Evolutionary conservation across 2,113 vertebrate genomes (phyloP).

Genomic region (Phycodurus eques): DNA sequence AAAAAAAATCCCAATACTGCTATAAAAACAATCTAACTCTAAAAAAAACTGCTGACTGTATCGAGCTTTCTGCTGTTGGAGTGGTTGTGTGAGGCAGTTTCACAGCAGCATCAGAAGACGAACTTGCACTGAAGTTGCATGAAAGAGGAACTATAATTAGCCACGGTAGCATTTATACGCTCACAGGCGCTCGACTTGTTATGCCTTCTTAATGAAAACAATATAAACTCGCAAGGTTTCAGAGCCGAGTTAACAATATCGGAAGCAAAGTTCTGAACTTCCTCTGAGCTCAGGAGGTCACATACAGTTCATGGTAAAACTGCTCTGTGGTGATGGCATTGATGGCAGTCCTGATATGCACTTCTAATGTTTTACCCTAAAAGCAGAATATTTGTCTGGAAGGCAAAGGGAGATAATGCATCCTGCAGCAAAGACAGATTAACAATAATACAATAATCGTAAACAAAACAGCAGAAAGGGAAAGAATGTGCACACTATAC

Average conservation of each 20-base stretch:
- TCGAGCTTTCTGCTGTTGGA: constrained; percentile 27
- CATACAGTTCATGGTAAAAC: constrained; percentile 46
- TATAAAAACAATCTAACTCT: not conserved
- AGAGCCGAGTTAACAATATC: constrained; percentile 26
- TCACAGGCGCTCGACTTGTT: constrained; percentile 31
- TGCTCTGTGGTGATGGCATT: constrained; percentile 20
- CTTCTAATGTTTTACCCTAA: constrained; percentile 21
- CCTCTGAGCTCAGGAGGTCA: constrained; percentile 46
- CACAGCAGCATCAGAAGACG: constrained; percentile 44
- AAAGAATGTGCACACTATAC: constrained; percentile 17
- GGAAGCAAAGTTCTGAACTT: constrained; percentile 30
- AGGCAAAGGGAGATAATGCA: constrained; percentile 23
- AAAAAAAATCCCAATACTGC: not conserved
- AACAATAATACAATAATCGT: not conserved
- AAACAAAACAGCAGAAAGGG: not conserved
- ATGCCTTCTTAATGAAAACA: constrained; percentile 32
- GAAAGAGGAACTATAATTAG: constrained; percentile 57
- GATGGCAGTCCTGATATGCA: constrained; percentile 33
- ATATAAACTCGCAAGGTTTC: constrained; percentile 13
- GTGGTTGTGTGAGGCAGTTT: constrained; percentile 31
- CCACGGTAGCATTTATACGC: constrained; percentile 27
- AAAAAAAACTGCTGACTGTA: constrained; percentile 20
- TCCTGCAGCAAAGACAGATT: constrained; percentile 28
- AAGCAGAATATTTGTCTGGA: constrained; percentile 27
- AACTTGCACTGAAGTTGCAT: constrained; percentile 46